These are phyloP conservation scores for Trichogramma pretiosum DNA, from an alignment of 1,140 invertebrate genomes.

Conservation along the genomic window DNA sequence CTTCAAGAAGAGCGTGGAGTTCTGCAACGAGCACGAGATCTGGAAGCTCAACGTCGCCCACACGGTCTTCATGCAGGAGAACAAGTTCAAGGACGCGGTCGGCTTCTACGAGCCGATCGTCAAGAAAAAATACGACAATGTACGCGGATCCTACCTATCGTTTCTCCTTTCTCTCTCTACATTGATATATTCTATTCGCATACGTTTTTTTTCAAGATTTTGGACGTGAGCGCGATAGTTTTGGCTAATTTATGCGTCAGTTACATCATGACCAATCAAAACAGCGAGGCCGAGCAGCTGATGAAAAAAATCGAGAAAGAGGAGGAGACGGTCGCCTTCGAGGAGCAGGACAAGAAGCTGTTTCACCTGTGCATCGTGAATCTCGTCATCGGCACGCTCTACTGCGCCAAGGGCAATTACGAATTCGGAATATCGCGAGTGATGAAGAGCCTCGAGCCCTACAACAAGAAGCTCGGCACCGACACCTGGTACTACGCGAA, in stretches of 20 bases:
- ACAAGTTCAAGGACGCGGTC: constrained; percentile 95
- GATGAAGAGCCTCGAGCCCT: constrained; percentile 92
- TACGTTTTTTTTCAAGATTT: constrained; percentile 51
- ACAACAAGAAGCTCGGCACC: constrained; percentile 88
- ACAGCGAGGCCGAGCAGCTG: constrained; percentile 97
- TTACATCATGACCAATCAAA: constrained; percentile 98
- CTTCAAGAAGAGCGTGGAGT: constrained; percentile 93
- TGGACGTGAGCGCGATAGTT: constrained; percentile 92
- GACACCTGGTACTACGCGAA: constrained; percentile 98
- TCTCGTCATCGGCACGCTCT: constrained; percentile 93
- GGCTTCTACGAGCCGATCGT: constrained; percentile 98
- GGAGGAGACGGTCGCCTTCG: constrained; percentile 85
- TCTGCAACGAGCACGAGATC: constrained; percentile 92
- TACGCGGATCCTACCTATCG: constrained; percentile 35
- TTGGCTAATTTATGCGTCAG: constrained; percentile 97
- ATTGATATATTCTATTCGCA: not conserved
- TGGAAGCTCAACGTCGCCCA: constrained; percentile 98
- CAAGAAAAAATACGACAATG: constrained; percentile 91
- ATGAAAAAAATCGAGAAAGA: constrained; percentile 99
- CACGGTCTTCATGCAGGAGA: constrained; percentile 98
- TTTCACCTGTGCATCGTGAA: constrained; percentile 99
- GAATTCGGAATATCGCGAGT: constrained; percentile 98
- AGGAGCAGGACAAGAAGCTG: constrained; percentile 90
- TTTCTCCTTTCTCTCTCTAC: constrained; percentile 11
- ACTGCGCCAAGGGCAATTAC: constrained; percentile 98